phyloP scores from a whole-genome alignment of 2,113 vertebrate genomes.

The Cololabis saira region DNA sequence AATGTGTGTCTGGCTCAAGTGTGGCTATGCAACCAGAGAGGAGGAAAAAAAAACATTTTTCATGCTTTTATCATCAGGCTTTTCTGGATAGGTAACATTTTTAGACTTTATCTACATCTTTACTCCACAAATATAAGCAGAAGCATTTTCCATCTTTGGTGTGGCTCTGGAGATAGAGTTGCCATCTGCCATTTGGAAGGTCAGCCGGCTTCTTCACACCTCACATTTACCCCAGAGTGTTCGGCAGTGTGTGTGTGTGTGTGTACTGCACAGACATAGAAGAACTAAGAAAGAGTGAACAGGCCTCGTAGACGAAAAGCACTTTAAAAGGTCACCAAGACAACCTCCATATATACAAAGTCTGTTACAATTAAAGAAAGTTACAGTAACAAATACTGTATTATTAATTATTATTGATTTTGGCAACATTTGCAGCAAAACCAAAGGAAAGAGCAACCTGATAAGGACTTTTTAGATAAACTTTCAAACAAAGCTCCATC shows the following conservation, averaged over 20 bases:
- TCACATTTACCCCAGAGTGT: too few species aligned
- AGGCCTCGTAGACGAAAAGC: too few species aligned
- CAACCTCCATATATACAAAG: too few species aligned
- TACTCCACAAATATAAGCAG: not conserved
- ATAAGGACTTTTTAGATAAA: too few species aligned
- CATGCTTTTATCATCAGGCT: slow-evolving; percentile 15
- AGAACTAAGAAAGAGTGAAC: too few species aligned
- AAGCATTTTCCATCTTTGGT: not conserved
- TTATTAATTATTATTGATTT: not conserved
- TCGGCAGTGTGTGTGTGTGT: too few species aligned
- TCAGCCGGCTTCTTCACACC: too few species aligned
- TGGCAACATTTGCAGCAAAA: not conserved
- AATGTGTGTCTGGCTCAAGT: slow-evolving; percentile 33
- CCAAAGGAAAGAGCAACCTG: not conserved
- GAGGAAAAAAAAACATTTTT: not conserved
- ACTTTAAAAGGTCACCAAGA: too few species aligned
- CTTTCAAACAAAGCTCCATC: not conserved
- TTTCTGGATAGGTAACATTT: slow-evolving; percentile 3
- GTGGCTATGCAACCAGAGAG: slow-evolving; percentile 24
- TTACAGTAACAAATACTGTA: not conserved
- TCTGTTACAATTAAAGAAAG: not conserved
- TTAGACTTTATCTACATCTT: slow-evolving; percentile 2
- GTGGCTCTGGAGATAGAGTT: too few species aligned
- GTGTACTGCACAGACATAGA: too few species aligned
- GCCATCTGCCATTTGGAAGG: too few species aligned